Evolutionary conservation across 2,888 invertebrate species (phyloP), one percentile per base, ranked within the genome.

Genomic region (Sisyra nigra): DNA sequence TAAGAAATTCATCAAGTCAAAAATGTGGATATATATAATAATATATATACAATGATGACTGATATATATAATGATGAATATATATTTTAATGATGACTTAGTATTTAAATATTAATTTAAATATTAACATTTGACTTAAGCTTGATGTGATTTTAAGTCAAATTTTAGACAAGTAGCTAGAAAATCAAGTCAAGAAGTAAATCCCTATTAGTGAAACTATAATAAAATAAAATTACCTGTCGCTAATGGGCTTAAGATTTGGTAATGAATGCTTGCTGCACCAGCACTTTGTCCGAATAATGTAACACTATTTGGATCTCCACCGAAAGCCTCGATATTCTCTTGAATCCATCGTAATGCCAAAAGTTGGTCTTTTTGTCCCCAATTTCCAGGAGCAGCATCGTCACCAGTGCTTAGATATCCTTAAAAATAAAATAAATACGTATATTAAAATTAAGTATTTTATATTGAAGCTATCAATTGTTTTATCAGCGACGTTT

Each of bases 231-330:
- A 24, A 24, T 5, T 38, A 38, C 38, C 38, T 38, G 14, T 38
- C 1, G 38, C 7, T 8, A 38, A 48, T 9, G 59, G 57, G 48
- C 66, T 68, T n/a, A 70, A 42, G 48, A 69, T 55, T 47, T 69
- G 68, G 53, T 66, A 55, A 44, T 69, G 68, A 2, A 62, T 59
- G 17, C 65, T 60, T 8, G 61, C 58, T 2, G 59, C 65, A 1
- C 69, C 69, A 3, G 63, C 66, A 51, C 69, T 69, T 51, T 66
- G 63, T 3, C 69, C 69, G 46, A 66, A 64, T 42, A 69, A 52
- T 1, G 68, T 69, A 1, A 69, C 64, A 19, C 49, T 53, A 0
- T 57, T 48, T 10, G 48, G 58, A 49, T 67, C 55, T 1, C 70
- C 69, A 2, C 63, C 64, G 47, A 69, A 70, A 32, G 48, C 45